Base-by-base conservation (phyloP, 2,113 vertebrate species). In the Menura novaehollandiae region DNA sequence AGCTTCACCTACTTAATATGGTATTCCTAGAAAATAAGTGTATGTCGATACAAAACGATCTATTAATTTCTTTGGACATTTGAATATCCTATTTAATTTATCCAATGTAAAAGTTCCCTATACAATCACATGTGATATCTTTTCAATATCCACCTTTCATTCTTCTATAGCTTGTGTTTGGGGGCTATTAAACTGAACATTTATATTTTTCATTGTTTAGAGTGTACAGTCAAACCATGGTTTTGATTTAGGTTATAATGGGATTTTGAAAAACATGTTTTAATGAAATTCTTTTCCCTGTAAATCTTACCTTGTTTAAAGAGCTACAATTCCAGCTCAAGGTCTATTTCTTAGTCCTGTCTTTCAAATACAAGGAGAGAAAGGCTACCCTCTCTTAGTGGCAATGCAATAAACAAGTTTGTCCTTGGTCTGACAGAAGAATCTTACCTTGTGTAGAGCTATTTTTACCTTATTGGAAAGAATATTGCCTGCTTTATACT, bases 341-440 rank as follows among this genome's bases (percentile, higher is more conserved):
- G 90, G 82, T 93, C 90, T 75, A 6, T 85, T 95, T 79, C 81
- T 85, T 77, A 47, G 43, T 35, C 39, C 32, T 80, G 43, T 73
- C 43, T 91, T 91, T 88, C 71, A 90, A 73, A 66, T 28, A 44
- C 43, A 85, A 88, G 59, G 63, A 88, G 43, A 73, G 41, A 41
- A 76, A 88, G 15, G 55, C 33, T 90, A 62, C 30, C 5, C 8
- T 88, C 44, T 83, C 43, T 80, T 53, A 74, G 46, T 62, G 37
- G 44, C 78, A 85, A 22, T 22, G 30, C 13, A 88, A 93, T 88
- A 67, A 91, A 82, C 89, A 94, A 73, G 37, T 88, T 80, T 96
- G 91, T 84, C 90, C 91, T 96, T 96, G 93, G 46, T 52, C 59
- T 91, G 92, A 63, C 59, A 88, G 75, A 68, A 91, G 63, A 83